Percentiles rank a stretch among this genome's conserved stretches.
Evolutionary conservation across 1,140 invertebrate genomes (phyloP).

Genomic region (Lutraria rhynchaena): DNA sequence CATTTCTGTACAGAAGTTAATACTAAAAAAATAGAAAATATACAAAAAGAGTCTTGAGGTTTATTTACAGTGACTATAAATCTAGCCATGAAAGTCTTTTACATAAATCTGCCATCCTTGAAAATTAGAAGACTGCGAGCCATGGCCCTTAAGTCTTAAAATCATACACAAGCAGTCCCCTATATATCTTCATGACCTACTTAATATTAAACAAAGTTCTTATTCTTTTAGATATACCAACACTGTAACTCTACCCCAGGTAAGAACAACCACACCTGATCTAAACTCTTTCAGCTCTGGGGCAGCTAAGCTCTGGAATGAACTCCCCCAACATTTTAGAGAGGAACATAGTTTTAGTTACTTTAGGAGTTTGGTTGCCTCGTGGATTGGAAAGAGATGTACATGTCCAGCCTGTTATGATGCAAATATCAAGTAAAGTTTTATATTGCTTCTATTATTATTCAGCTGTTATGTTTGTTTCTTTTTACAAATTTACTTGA

Average conservation of each 20-base stretch:
- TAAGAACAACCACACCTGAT: neutral
- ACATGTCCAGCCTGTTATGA: too few species aligned
- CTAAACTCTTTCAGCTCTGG: conserved; percentile 15
- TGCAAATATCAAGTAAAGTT: too few species aligned
- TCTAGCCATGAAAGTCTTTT: neutral
- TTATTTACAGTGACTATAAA: conserved; percentile 26
- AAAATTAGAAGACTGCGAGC: conserved; percentile 6
- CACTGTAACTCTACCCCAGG: neutral
- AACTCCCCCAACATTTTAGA: conserved; percentile 10
- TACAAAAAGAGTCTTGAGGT: conserved; percentile 12
- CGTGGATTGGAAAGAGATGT: too few species aligned
- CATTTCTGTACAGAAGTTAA: neutral
- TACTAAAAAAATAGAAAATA: conserved; percentile 2
- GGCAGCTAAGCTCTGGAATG: conserved; percentile 16
- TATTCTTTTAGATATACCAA: conserved; percentile 22
- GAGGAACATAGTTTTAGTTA: too few species aligned
- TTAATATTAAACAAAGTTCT: neutral
- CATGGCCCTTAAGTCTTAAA: neutral
- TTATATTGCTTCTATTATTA: too few species aligned
- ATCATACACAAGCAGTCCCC: conserved; percentile 4
- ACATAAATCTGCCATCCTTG: conserved; percentile 32
- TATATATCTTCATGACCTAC: neutral
- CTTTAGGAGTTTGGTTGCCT: too few species aligned
- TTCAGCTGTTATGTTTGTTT: too few species aligned
- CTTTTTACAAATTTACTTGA: too few species aligned